phyloP scores from a whole-genome alignment of 1,140 invertebrate species.

The Drosophila punjabiensis region DNA sequence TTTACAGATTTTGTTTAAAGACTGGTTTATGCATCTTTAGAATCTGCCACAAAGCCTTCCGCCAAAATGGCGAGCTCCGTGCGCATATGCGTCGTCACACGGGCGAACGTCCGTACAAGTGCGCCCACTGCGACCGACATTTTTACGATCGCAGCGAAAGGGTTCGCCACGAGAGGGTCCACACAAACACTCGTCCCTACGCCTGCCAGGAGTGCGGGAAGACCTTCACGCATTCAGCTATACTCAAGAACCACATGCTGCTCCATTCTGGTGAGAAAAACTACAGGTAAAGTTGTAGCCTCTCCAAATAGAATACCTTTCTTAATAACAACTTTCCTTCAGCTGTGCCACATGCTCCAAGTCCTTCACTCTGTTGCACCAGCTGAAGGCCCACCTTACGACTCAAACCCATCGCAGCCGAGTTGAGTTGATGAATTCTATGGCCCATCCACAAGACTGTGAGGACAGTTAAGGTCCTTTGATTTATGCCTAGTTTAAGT shows the following conservation, averaged over 20 bases:
- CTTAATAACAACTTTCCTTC: background rate
- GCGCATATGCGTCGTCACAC: constrained; percentile 78
- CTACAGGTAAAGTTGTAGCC: constrained; percentile 39
- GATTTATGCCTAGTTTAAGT: background rate
- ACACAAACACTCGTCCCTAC: constrained; percentile 87
- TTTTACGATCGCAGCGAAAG: constrained; percentile 80
- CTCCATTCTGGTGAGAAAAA: constrained; percentile 76
- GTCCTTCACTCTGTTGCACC: constrained; percentile 72
- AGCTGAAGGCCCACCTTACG: constrained; percentile 77
- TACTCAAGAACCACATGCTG: constrained; percentile 74
- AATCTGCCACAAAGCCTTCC: constrained; percentile 73
- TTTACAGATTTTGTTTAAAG: no score
- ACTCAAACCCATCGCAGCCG: constrained; percentile 71
- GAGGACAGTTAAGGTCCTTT: constrained; percentile 8
- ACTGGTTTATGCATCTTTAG: constrained; percentile 23
- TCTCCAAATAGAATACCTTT: background rate
- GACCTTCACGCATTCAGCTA: constrained; percentile 86
- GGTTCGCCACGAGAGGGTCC: constrained; percentile 85
- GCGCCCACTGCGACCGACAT: constrained; percentile 70
- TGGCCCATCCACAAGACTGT: constrained; percentile 9
- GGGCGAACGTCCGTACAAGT: constrained; percentile 77
- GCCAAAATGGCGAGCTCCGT: constrained; percentile 74
- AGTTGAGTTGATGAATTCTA: constrained; percentile 32
- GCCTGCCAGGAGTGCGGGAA: constrained; percentile 87
- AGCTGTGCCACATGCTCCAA: constrained; percentile 74